Conservation (phyloP, 2,113 vertebrate species). For the Phocoena sinus region DNA sequence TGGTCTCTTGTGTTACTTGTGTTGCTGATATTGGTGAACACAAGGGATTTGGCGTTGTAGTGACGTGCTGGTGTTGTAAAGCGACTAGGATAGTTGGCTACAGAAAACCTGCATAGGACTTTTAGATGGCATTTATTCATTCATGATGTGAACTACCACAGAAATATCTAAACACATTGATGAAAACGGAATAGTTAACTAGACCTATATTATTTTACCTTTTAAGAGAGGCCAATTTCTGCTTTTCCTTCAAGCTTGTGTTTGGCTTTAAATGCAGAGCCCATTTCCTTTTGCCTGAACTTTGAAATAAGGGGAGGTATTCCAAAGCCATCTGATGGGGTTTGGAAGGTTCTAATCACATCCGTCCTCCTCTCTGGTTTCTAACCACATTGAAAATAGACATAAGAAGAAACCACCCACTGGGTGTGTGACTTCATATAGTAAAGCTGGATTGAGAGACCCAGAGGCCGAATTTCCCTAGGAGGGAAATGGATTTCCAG, state of each 20-base stretch:
- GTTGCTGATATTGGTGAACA: background rate
- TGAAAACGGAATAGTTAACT: background rate
- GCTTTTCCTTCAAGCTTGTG: background rate
- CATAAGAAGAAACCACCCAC: background rate
- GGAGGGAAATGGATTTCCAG: too few species aligned
- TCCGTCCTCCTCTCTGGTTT: background rate
- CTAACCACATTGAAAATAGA: background rate
- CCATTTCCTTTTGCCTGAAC: constrained; percentile 28
- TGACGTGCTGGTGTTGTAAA: background rate
- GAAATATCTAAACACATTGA: background rate
- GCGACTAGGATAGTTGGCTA: background rate
- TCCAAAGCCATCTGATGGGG: background rate
- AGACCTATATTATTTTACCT: background rate
- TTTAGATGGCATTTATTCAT: background rate
- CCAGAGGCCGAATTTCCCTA: background rate
- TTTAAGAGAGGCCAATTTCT: constrained; percentile 18
- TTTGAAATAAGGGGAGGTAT: background rate
- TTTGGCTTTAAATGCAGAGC: constrained; percentile 32
- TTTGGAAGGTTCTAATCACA: background rate
- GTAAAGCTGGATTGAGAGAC: background rate
- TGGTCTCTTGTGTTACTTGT: background rate
- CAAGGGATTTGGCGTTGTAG: background rate
- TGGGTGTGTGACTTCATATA: background rate
- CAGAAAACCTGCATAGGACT: background rate
- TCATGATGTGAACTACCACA: background rate